Base-by-base conservation (phyloP, 2,888 invertebrate species). In the Temnothorax ravouxi region DNA sequence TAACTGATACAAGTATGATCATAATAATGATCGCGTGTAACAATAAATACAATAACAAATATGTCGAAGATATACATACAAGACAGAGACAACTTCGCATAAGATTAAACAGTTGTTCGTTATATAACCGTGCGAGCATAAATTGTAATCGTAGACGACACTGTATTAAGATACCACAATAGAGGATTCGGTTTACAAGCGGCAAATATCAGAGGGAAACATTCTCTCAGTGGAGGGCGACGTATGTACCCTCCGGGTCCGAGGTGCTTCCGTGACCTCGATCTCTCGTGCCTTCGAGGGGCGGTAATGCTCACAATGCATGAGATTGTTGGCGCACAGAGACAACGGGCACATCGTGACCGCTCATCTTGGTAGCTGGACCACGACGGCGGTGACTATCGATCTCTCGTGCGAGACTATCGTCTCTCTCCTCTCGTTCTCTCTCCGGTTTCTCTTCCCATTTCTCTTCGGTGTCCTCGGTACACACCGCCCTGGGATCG, bases 241-340 rank as follows among this genome's bases (percentile, higher is more conserved):
- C 21, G 54, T 56, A 62, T 83, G 74, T 41, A 6, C 6, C 34
- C 29, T 29, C 29, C 34, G 34, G 34, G 11, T 66, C 25, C n/a
- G n/a, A 41, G 44, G 50, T 84, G 83, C 77, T 85, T 79, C 79
- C 79, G 79, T 82, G 61, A 80, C 61, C 83, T 54, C 47, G 41
- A 66, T 71, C 25, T 52, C 34, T 29, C 56, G 38, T 59, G 87
- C 82, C 67, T 72, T 59, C 75, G 25, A 52, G 83, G 84, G 47
- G 21, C 59, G 79, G 79, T 79, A 79, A 88, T 86, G 67, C 64
- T 82, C 83, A 84, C 86, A 89, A 89, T 86, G 86, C 86, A 88
- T 84, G 88, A 86, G 86, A 89, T 86, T 76, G 88, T 87, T 75
- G 83, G 72, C 62, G 71, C 47, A 54, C 34, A 67, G 86, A 75